Evolutionary conservation across 2,113 vertebrate species (phyloP), one percentile per base, ranked within the genome.

Genomic region (Opisthocomus hoazin): DNA sequence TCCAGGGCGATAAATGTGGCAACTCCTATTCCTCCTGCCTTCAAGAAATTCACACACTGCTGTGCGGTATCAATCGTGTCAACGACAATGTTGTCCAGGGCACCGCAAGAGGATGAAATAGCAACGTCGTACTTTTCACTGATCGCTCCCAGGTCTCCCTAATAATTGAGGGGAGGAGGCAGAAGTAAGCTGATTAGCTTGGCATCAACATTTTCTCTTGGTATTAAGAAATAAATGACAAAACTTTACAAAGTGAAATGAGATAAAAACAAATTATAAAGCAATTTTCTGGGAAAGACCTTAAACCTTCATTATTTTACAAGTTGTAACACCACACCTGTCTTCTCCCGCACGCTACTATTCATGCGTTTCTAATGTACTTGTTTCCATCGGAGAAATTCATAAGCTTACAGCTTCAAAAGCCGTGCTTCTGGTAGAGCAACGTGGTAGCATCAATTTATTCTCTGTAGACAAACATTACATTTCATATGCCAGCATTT

Each of bases 111-210:
- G 0, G 99, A 99, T 9, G 99, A 99, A 88, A 99, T 98, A 63
- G 99, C 99, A 75, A 99, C 97, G 13, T 99, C 99, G 0, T 99
- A 99, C 83, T 99, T 99, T 81, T 99, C 99, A 89, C 98, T 97
- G n/a, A 99, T 99, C 61, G 99, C 99, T 94, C 99, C 99, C 56
- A 99, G 97, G 90, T 99, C 99, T 39, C 99, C 99, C 99, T 99
- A 64, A 27, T 39, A 23, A 57, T 64, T 10, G 29, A 21, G 27
- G 43, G 3, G 34, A 66, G 54, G 54, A 20, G 18, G 39, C 16
- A 61, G 26, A 64, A 84, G 57, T 5, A 71, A 18, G 46, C 6
- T 3, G 0, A 11, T 86, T 8, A 87, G 36, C 1, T 37, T 26
- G 18, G 50, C 48, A 58, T 21, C 24, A 4, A 15, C 6, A 12